phyloP scores from a whole-genome alignment of 2,113 vertebrate species.

The Ibidorhyncha struthersii region DNA sequence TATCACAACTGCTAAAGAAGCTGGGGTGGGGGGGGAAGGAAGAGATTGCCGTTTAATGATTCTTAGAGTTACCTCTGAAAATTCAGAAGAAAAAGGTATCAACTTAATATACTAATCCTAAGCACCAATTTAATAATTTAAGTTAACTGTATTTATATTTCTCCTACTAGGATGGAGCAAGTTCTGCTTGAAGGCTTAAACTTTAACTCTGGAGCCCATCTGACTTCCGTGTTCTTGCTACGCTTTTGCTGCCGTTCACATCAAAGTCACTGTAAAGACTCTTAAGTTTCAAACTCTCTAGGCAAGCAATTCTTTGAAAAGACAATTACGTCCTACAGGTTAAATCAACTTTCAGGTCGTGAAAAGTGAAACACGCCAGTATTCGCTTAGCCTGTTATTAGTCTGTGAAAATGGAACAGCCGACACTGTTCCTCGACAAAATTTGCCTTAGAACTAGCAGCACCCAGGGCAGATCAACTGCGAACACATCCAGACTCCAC shows the following conservation, averaged over 20 bases:
- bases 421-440: background rate
- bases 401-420: slow-evolving; percentile 38
- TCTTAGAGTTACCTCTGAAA: slow-evolving; percentile 57
- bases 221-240: slow-evolving; percentile 62
- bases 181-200: slow-evolving; percentile 56
- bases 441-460: slow-evolving; percentile 66
- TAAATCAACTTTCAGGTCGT: slow-evolving; percentile 55
- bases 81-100: slow-evolving; percentile 49
- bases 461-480: slow-evolving; percentile 69
- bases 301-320: slow-evolving; percentile 38
- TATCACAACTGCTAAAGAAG: slow-evolving; percentile 59
- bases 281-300: slow-evolving; percentile 28
- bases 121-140: slow-evolving; percentile 80
- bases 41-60: slow-evolving; percentile 41
- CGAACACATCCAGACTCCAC: slow-evolving; percentile 37
- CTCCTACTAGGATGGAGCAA: slow-evolving; percentile 53
- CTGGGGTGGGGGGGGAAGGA: too few species aligned
- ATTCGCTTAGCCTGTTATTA: slow-evolving; percentile 51
- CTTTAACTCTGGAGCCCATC: slow-evolving; percentile 56
- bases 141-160: slow-evolving; percentile 64
- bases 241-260: slow-evolving; percentile 14
- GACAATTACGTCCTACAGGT: slow-evolving; percentile 35
- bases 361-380: slow-evolving; percentile 57
- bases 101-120: slow-evolving; percentile 71
- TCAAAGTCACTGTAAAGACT: slow-evolving; percentile 34